Evolutionary conservation across 2,113 vertebrate genomes (phyloP).

Genomic region (Progne subis): DNA sequence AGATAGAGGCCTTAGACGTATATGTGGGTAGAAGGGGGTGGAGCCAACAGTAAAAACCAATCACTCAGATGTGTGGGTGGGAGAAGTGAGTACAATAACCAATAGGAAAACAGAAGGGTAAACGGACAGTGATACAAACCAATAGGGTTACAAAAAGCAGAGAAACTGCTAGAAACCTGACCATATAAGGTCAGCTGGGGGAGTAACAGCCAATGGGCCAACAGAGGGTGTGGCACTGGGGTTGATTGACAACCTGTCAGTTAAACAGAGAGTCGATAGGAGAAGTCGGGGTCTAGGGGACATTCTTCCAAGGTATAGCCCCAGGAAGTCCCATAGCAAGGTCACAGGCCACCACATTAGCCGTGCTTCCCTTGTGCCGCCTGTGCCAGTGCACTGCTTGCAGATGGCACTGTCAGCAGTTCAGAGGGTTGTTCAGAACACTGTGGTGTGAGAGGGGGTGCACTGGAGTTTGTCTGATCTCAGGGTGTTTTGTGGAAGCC

Average conservation of each 20-base stretch:
- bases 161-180: background rate
- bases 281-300: too few species aligned
- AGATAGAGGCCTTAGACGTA: background rate
- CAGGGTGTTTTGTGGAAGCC: background rate
- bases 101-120: background rate
- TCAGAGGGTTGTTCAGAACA: background rate
- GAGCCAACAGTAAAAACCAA: background rate
- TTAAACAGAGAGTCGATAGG: background rate
- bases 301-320: background rate
- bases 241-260: background rate
- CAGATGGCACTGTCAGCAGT: background rate
- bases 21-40: background rate
- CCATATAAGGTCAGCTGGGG: background rate
- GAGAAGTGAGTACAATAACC: background rate
- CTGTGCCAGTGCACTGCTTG: background rate
- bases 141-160: background rate
- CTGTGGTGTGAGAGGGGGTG: background rate
- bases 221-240: too few species aligned
- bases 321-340: too few species aligned
- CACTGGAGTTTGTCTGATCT: background rate
- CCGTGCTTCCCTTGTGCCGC: fast-evolving
- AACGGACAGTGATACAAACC: background rate
- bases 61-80: background rate
- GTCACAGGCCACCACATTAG: background rate
- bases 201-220: background rate